Evolutionary conservation across 2,113 vertebrate species (phyloP), one percentile per base, ranked within the genome.

Genomic region (Leiothrix lutea): DNA sequence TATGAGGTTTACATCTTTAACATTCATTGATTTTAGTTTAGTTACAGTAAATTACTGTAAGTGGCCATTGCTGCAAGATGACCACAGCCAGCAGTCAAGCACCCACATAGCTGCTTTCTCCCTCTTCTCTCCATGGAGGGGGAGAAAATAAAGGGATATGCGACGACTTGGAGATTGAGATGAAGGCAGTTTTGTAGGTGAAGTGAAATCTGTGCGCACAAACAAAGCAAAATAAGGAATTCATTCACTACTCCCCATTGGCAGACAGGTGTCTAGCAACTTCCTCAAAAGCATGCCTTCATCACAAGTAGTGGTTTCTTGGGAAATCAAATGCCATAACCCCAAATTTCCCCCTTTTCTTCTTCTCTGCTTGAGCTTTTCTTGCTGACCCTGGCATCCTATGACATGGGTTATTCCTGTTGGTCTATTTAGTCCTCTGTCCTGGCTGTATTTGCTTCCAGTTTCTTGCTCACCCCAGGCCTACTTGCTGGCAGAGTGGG

Each of bases 1-100:
- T 91, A 74, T 2, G 56, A 90, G 23, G 17, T 91, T 93, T 92
- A 90, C 72, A 89, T 53, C 50, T 95, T 83, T 78, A 78, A 51
- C 38, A 38, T 61, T 79, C n/a, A 54, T 54, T 62, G 51, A 50
- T 97, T 95, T 83, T 47, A 88, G 18, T 92, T 97, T 91, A 92
- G 94, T 94, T 95, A 80, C 35, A 77, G 48, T 80, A 89, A 86
- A 61, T 94, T 89, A 74, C n/a, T 74, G 80, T 53, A 45, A 54
- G 33, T 47, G 58, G 40, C 28, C 23, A 14, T 38, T 54, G 10
- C 23, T 92, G 7, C 1, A 4, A 20, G 23, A 10, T 83, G 36
- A 70, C 8, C 11, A 14, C 10, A 35, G 19, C 4, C 42, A 72
- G n/a, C 24, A 70, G 15, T 28, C 24, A 47, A 62, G 18, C 12